These are phyloP conservation scores for Pocillopora meandrina DNA, from an alignment of 92 coral and sea anemone species.

Conservation along the genomic window DNA sequence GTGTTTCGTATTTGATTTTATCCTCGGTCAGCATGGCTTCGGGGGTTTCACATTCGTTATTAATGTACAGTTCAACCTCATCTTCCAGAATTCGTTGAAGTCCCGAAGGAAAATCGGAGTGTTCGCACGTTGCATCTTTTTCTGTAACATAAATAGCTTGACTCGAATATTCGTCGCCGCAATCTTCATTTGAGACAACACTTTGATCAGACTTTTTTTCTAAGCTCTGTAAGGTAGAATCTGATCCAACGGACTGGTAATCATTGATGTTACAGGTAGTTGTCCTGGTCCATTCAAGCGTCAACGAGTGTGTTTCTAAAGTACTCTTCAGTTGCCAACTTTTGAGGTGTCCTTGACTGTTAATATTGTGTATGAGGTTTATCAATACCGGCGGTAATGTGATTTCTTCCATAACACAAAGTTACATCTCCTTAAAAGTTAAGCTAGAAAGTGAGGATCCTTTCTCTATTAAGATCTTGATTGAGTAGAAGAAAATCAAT, in stretches of 20 bases:
- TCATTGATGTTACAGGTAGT: neutral
- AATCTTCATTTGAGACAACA: neutral
- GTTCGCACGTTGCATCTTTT: neutral
- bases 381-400: constrained; percentile 20
- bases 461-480: neutral
- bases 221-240: neutral
- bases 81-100: neutral
- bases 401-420: neutral
- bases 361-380: constrained; percentile 14
- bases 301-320: neutral
- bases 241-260: neutral
- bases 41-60: neutral
- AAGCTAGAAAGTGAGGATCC: neutral
- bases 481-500: neutral
- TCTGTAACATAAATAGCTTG: neutral
- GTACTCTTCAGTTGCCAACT: constrained; percentile 11
- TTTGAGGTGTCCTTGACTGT: neutral
- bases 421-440: neutral
- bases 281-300: constrained; percentile 14
- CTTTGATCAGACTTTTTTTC: neutral
- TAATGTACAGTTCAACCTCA: neutral
- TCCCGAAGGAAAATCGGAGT: neutral
- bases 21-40: constrained; percentile 5
- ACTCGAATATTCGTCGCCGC: neutral
- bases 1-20: constrained; percentile 6